phyloP scores from a whole-genome alignment of 2,797 vertebrate species.

The Etheostoma nigrum region DNA sequence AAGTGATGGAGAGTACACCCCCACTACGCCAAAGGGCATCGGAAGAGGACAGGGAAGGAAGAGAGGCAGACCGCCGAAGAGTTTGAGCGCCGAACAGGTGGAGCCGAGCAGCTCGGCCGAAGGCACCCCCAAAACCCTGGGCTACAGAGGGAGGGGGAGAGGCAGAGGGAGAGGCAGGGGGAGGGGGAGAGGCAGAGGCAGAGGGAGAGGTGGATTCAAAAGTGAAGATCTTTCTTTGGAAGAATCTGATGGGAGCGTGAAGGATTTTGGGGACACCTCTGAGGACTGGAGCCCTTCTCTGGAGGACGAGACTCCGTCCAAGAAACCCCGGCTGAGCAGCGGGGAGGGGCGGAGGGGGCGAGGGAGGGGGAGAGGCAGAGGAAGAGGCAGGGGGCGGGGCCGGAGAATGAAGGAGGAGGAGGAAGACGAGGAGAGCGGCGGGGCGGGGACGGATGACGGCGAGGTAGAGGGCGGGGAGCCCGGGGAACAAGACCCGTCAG shows the following conservation, averaged over 20 bases:
- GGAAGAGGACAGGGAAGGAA: slow-evolving; percentile 62
- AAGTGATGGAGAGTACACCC: slow-evolving; percentile 63
- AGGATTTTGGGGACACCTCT: slow-evolving; percentile 66
- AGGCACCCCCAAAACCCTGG: slow-evolving; percentile 51
- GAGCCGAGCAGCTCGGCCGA: slow-evolving; percentile 67
- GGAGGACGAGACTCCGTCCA: slow-evolving; percentile 56
- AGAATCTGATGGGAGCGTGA: slow-evolving; percentile 62
- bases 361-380: slow-evolving; percentile 44
- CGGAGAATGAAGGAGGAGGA: slow-evolving; percentile 57
- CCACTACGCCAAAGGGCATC: not conserved
- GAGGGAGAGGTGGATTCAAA: slow-evolving; percentile 25
- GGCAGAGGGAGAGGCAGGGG: slow-evolving; percentile 72
- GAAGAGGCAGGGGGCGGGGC: slow-evolving; percentile 71
- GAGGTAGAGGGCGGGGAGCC: slow-evolving; percentile 65
- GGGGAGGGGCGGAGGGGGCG: slow-evolving; percentile 48
- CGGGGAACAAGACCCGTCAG: slow-evolving; percentile 66
- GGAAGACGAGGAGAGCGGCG: slow-evolving; percentile 27
- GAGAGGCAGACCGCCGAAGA: slow-evolving; percentile 74
- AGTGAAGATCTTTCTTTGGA: slow-evolving; percentile 35
- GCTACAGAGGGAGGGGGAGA: slow-evolving; percentile 51
- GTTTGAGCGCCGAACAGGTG: slow-evolving; percentile 65
- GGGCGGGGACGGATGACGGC: slow-evolving; percentile 67
- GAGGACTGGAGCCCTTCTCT: slow-evolving; percentile 77
- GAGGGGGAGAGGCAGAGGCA: slow-evolving; percentile 39
- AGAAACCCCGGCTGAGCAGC: slow-evolving; percentile 51